Percentiles rank a stretch among this genome's conserved stretches.
These are phyloP conservation scores for Monoplex corrugatus DNA, from an alignment of 2,888 invertebrate species.

Conservation along the genomic window DNA sequence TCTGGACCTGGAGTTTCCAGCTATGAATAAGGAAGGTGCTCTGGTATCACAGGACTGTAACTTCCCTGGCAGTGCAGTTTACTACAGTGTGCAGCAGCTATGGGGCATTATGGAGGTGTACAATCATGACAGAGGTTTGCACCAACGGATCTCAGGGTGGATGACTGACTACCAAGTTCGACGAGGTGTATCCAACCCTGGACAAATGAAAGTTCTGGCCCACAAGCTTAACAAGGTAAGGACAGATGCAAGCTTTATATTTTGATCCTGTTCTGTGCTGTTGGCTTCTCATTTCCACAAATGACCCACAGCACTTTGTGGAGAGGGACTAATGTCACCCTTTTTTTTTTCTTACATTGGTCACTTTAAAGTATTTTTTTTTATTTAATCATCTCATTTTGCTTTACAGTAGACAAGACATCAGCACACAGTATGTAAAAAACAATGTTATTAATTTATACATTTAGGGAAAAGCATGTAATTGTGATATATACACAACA, in stretches of 20 bases:
- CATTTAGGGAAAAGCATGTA: no score
- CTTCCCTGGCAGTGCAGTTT: constrained; percentile 83
- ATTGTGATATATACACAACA: no score
- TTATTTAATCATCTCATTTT: no score
- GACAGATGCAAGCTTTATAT: background rate
- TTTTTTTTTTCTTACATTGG: no score
- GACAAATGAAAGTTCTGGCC: constrained; percentile 54
- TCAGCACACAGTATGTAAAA: no score
- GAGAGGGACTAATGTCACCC: no score
- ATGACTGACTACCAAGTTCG: constrained; percentile 58
- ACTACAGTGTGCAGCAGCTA: constrained; percentile 64
- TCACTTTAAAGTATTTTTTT: no score
- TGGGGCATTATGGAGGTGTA: constrained; percentile 47
- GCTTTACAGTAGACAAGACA: no score
- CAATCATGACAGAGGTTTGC: constrained; percentile 31
- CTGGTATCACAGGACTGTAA: constrained; percentile 73
- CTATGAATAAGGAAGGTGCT: constrained; percentile 31
- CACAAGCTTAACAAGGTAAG: constrained; percentile 42
- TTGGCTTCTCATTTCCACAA: no score
- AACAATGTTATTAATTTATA: no score
- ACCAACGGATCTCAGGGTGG: constrained; percentile 58
- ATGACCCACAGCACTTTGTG: no score
- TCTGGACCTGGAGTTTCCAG: constrained; percentile 56
- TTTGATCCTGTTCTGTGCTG: background rate
- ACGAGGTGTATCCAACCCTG: constrained; percentile 59